Base-by-base conservation (phyloP, 2,113 vertebrate species). In the Astur gentilis region DNA sequence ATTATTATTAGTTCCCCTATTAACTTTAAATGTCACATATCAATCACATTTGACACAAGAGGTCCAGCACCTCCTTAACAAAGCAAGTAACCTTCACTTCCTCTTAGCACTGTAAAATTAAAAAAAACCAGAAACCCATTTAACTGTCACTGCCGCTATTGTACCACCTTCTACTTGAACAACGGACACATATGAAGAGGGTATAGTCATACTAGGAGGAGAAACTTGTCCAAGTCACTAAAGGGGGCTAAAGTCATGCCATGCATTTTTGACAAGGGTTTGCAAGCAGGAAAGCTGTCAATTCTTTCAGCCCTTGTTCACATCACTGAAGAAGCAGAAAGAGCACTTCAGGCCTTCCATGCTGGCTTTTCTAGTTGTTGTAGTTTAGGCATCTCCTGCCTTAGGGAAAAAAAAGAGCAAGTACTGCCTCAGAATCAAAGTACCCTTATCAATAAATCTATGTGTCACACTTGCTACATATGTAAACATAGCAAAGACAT, bases 211-310 rank as follows among this genome's bases (percentile, higher is more conserved):
- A 12, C 9, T 3, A 44, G 12, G 14, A 19, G 38, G 6, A 44
- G 16, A 40, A 4, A 26, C 14, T 60, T 10, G 13, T 17, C 9
- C 14, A 40, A 27, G 17, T 25, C 50, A 26, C 13, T 31, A 4
- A 4, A 9, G 1, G 2, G 25, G 47, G 23, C 57, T 57, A 18
- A 47, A 42, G 4, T 32, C 17, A 31, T 1, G 3, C 16, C 11
- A 4, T 7, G 8, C 4, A 21, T 25, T 55, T 40, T 10, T 9
- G 26, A 8, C 8, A 6, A 32, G 22, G n/a, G 57, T 36, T 7
- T 49, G 7, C n/a, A 71, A 38, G 15, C 42, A 50, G 32, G 20
- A 17, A 49, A 47, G 16, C 36, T 34, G 20, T 23, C 32, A 4
- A 0, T 58, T 62, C n/a, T 42, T 50, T 7, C 6, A 45, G 32